Conservation (phyloP, 2,113 vertebrate genomes). For the Oryzias curvinotus region DNA sequence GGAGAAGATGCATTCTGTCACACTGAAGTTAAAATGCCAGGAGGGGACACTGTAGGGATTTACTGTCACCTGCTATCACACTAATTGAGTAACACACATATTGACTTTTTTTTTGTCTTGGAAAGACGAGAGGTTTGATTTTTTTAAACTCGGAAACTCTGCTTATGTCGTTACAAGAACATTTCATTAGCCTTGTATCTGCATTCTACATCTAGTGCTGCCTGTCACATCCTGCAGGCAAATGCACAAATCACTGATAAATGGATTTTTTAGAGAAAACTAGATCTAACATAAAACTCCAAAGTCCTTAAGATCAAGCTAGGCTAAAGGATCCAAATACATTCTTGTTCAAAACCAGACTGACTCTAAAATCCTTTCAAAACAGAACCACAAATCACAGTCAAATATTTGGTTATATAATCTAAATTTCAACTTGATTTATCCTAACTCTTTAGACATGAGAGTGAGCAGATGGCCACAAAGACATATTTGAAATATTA, state of each 20-base stretch:
- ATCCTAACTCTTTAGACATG: too few species aligned
- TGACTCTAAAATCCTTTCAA: slow-evolving; percentile 14
- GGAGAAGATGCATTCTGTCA: slow-evolving; percentile 55
- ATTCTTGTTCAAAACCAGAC: too few species aligned
- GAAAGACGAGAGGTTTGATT: slow-evolving; percentile 12
- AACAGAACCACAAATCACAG: background rate
- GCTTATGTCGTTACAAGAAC: slow-evolving; percentile 12
- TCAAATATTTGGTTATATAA: too few species aligned
- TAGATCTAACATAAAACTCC: slow-evolving; percentile 45
- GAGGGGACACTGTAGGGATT: slow-evolving; percentile 49
- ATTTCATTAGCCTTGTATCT: slow-evolving; percentile 43
- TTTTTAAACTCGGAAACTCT: background rate
- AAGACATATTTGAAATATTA: too few species aligned
- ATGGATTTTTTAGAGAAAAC: slow-evolving; percentile 40
- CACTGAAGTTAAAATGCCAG: slow-evolving; percentile 62
- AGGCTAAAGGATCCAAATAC: too few species aligned
- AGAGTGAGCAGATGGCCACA: too few species aligned
- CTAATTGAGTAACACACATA: slow-evolving; percentile 48
- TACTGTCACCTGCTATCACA: slow-evolving; percentile 52
- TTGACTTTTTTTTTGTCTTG: slow-evolving; percentile 45
- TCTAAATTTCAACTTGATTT: too few species aligned
- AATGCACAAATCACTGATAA: slow-evolving; percentile 32
- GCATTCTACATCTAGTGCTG: slow-evolving; percentile 21
- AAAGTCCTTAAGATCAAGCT: background rate
- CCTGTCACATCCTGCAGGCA: slow-evolving; percentile 36